phyloP scores from a whole-genome alignment of 2,888 invertebrate genomes.

The Corbicula japonica region DNA sequence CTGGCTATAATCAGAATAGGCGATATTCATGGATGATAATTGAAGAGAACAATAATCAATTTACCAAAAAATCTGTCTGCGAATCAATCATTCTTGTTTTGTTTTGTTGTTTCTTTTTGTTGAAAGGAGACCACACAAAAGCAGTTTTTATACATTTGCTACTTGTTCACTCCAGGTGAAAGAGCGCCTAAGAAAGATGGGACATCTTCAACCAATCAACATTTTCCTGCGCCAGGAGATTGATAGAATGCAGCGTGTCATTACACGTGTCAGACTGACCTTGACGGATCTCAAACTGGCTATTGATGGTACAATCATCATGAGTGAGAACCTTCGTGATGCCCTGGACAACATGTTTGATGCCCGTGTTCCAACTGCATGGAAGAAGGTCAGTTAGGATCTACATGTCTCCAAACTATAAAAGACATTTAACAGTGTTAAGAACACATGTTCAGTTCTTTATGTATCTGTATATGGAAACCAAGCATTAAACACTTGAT shows the following conservation, averaged over 20 bases:
- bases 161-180: conserved; percentile 85
- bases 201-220: conserved; percentile 97
- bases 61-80: too few relatives aligned
- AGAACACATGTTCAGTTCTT: too few relatives aligned
- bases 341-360: conserved; percentile 98
- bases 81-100: too few relatives aligned
- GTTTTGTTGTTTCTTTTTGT: too few relatives aligned
- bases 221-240: conserved; percentile 94
- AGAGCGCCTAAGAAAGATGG: conserved; percentile 96
- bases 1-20: too few relatives aligned
- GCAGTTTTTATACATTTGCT: neutral
- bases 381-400: conserved; percentile 91
- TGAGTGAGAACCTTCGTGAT: conserved; percentile 95
- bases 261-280: conserved; percentile 92
- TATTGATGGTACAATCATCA: conserved; percentile 98
- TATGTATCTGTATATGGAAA: too few relatives aligned
- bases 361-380: conserved; percentile 95
- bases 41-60: too few relatives aligned
- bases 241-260: conserved; percentile 94
- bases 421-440: too few relatives aligned
- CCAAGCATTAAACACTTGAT: too few relatives aligned
- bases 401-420: neutral
- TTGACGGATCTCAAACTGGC: conserved; percentile 96
- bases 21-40: too few relatives aligned
- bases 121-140: too few relatives aligned